Evolutionary conservation across 2,888 invertebrate genomes (phyloP), one percentile per base, ranked within the genome.

Genomic region (Aphelenchoides bicaudatus): DNA sequence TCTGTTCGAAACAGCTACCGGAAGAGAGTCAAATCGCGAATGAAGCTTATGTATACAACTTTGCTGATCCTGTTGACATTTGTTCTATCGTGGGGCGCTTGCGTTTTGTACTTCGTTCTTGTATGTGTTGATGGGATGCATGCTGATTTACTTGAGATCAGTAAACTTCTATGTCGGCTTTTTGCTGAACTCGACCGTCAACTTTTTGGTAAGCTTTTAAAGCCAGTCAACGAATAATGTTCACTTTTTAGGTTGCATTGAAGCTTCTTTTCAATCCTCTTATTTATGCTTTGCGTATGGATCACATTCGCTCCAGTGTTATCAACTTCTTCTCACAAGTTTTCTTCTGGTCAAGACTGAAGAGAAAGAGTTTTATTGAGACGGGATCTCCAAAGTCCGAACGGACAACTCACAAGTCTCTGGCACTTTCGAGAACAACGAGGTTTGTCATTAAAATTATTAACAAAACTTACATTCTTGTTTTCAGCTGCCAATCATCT

Each of bases 231-330:
- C 58, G 8, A 19, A 56, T 27, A 56, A 8, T 55, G 54, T 57
- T 10, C 13, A 19, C 21, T 23, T 16, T 27, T 28, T 3, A 74
- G 75, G 75, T 75, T 16, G 71, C 72, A 65, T 43, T 74, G 5
- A 75, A 75, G 63, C 63, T 75, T n/a, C 72, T 74, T 1, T 62
- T 71, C 8, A 75, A 75, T 58, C 75, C 75, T 0, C 71, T 75
- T 64, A 74, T 75, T 63, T 75, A 75, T 61, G 74, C 75, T 0
- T 65, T 74, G 21, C 68, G 75, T 16, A 74, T 75, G 59, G 68
- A 71, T 31, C 72, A 73, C 16, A 71, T 75, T n/a, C n/a, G n/a
- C n/a, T n/a, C n/a, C n/a, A n/a, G n/a, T n/a, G n/a, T n/a, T n/a
- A n/a, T n/a, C n/a, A n/a, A n/a, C n/a, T n/a, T n/a, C n/a, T n/a